These are phyloP conservation scores for Lasioglossum zephyrum DNA, from an alignment of 2,888 invertebrate genomes.

Conservation along the genomic window DNA sequence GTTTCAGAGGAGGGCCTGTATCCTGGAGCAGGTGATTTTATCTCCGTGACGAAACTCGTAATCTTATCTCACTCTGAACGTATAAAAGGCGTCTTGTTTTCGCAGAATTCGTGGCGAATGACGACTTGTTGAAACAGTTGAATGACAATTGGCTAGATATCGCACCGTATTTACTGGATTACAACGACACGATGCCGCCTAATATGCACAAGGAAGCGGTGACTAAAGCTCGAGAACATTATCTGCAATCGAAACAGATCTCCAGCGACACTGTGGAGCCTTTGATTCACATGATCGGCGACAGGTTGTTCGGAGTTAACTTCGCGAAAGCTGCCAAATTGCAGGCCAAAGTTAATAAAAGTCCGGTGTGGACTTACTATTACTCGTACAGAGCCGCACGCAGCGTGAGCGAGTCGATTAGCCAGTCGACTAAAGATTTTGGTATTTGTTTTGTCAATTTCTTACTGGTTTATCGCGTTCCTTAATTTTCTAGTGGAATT, in stretches of 20 bases:
- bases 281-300: slow-evolving; percentile 86
- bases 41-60: not conserved
- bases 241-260: slow-evolving; percentile 85
- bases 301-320: slow-evolving; percentile 86
- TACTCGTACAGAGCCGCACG: slow-evolving; percentile 86
- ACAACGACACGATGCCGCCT: slow-evolving; percentile 85
- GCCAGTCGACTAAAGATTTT: slow-evolving; percentile 69
- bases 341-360: slow-evolving; percentile 85
- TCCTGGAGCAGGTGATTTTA: slow-evolving; percentile 85
- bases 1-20: slow-evolving; percentile 90
- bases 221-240: slow-evolving; percentile 85
- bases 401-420: slow-evolving; percentile 86
- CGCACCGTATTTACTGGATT: slow-evolving; percentile 87
- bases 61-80: not conserved
- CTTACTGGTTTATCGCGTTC: not conserved
- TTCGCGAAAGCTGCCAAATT: slow-evolving; percentile 86
- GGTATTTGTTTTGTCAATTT: slow-evolving; percentile 22
- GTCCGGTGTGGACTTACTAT: slow-evolving; percentile 87
- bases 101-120: slow-evolving; percentile 79
- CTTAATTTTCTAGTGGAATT: not conserved
- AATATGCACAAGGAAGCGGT: slow-evolving; percentile 83
- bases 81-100: slow-evolving; percentile 45
- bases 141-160: slow-evolving; percentile 86
- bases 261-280: slow-evolving; percentile 81
- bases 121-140: slow-evolving; percentile 84